phyloP scores from a whole-genome alignment of 2,888 invertebrate genomes.

The Seira ritae region DNA sequence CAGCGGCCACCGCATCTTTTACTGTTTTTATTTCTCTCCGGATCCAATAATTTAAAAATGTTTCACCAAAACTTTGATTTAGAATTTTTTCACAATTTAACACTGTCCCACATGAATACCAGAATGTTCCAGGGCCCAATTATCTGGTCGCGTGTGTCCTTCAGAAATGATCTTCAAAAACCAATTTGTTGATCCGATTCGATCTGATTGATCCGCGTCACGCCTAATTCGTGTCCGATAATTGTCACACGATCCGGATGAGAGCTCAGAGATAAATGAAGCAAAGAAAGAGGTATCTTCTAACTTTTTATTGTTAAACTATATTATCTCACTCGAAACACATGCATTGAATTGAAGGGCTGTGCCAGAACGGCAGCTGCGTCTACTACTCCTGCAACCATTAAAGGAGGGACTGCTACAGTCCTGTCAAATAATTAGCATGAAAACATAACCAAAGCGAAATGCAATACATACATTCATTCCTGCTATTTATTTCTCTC shows the following conservation, averaged over 20 bases:
- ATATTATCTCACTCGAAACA: slow-evolving; percentile 22
- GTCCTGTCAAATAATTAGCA: slow-evolving; percentile 55
- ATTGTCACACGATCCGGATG: slow-evolving; percentile 60
- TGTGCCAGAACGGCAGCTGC: not conserved
- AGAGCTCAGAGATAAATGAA: slow-evolving; percentile 60
- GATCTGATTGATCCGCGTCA: too few relatives aligned
- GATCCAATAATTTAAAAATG: slow-evolving; percentile 19
- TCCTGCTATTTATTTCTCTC: slow-evolving; percentile 8
- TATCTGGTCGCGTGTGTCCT: too few relatives aligned
- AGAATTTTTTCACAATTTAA: too few relatives aligned
- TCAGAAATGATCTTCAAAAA: too few relatives aligned
- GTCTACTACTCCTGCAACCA: not conserved
- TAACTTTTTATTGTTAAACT: slow-evolving; percentile 56
- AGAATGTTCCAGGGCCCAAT: too few relatives aligned
- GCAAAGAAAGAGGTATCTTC: slow-evolving; percentile 46
- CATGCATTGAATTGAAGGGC: not conserved
- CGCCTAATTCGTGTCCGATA: slow-evolving; percentile 18
- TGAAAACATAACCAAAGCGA: slow-evolving; percentile 31
- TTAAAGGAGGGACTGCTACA: slow-evolving; percentile 7
- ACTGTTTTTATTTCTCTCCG: slow-evolving; percentile 29
- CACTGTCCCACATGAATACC: too few relatives aligned
- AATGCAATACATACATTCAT: too few relatives aligned
- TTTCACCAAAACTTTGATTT: too few relatives aligned
- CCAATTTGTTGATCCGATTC: too few relatives aligned
- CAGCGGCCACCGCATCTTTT: slow-evolving; percentile 66